A percentile compares a stretch with the other conserved stretches of the same genome.
Conservation (phyloP, 2,797 vertebrate genomes). For the Neomorphus geoffroyi region DNA sequence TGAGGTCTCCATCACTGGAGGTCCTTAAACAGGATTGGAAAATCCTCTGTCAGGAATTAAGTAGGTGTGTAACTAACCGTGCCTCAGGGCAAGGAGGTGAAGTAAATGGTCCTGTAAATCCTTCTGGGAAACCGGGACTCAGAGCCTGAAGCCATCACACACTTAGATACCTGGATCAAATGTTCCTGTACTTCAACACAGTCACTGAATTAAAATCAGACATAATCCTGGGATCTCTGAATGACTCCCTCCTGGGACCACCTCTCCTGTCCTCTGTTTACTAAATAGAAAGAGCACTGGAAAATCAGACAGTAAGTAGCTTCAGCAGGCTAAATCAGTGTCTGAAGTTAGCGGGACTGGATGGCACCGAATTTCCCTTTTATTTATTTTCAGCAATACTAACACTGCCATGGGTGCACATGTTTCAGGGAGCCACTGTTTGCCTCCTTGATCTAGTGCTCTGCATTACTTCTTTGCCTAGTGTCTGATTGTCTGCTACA, state of each 20-base stretch:
- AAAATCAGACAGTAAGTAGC: not conserved
- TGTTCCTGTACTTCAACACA: not conserved
- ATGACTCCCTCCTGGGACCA: not conserved
- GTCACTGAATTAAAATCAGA: not conserved
- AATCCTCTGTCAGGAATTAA: not conserved
- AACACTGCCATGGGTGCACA: not conserved
- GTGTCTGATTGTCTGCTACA: not conserved
- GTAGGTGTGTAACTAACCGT: not conserved
- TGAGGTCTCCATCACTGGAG: not conserved
- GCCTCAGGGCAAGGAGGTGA: not conserved
- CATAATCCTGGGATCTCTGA: not conserved
- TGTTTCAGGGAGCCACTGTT: not conserved
- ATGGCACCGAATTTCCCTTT: not conserved
- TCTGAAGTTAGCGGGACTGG: not conserved
- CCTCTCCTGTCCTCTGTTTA: not conserved
- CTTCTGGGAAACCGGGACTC: not conserved
- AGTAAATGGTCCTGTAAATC: not conserved
- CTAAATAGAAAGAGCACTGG: not conserved
- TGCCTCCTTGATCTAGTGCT: accelerated
- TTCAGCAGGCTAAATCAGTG: not conserved
- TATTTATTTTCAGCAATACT: not conserved
- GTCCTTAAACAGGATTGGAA: not conserved
- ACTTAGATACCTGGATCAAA: not conserved
- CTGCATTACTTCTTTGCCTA: not conserved
- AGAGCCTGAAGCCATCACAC: not conserved